Evolutionary conservation across 92 coral and sea anemone species (phyloP), one percentile per base, ranked within the genome.

Genomic region (Umimayanthus chanpuru): DNA sequence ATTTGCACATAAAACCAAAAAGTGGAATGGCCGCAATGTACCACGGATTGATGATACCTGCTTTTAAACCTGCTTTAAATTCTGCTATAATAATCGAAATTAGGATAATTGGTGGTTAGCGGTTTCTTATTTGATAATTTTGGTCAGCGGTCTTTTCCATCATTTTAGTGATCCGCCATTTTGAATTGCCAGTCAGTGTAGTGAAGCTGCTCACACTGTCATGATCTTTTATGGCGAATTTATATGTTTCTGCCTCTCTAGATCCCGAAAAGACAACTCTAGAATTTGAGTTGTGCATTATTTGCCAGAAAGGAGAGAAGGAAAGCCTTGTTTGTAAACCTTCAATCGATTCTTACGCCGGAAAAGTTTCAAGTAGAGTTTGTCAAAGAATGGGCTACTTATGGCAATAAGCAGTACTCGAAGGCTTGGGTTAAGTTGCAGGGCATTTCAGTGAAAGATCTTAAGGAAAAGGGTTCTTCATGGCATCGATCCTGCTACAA

Each of bases 401-500:
- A 81, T 86, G 85, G 92, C 20, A 66, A 90, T 50, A 25, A 16
- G 66, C 55, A 81, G 23, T 91, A 91, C 79, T 41, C 81, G 41
- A 85, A 91, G 53, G 85, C 90, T 67, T 91, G 90, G 90, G 26
- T 32, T 26, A 87, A 81, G 87, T 88, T 91, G 66, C 66, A 87
- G 38, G 79, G 44, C 44, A 73, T 66, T 61, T 71, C 90, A 80
- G 39, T 32, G 36, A 32, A 32, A 32, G 36, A 32, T 32, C 36
- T 32, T 32, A 2, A 32, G 36, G 36, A 32, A 89, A 89, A 78
- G 47, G 21, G 36, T 43, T 55, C 79, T 44, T 79, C 93, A 80
- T 90, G 90, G 93, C 88, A 90, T 73, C 58, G 88, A 58, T 85
- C 82, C 49, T 90, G 88, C 77, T 90, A 90, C 88, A 87, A 80